Conservation (phyloP, 2,113 vertebrate species). For the Clarias gariepinus region DNA sequence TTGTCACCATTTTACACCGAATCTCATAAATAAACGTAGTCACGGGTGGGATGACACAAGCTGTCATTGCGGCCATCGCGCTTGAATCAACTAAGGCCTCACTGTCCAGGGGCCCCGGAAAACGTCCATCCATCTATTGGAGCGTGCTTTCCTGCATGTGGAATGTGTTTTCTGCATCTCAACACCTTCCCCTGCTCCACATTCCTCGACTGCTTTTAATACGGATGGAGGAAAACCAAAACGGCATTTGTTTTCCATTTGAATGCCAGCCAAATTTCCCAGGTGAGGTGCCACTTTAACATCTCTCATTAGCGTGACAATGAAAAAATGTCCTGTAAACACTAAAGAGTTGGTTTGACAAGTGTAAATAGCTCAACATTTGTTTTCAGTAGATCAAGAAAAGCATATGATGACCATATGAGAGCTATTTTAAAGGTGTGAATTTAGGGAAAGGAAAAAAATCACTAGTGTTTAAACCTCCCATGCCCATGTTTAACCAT, state of each 20-base stretch:
- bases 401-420: not conserved
- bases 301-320: not conserved
- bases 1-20: conserved; percentile 27
- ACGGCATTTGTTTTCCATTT: conserved; percentile 28
- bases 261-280: conserved; percentile 24
- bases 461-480: no score
- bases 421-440: not conserved
- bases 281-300: not conserved
- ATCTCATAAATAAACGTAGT: conserved; percentile 50
- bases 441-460: not conserved
- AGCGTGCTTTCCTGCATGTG: conserved; percentile 32
- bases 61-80: conserved; percentile 48
- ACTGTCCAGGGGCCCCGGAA: conserved; percentile 41
- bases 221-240: conserved; percentile 6
- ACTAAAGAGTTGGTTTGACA: not conserved
- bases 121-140: conserved; percentile 36
- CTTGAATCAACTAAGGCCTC: conserved; percentile 33
- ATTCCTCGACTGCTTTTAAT: conserved; percentile 34
- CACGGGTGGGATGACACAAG: conserved; percentile 51
- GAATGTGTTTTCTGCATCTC: conserved; percentile 46
- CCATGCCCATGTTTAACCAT: not conserved
- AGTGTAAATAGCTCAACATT: no score
- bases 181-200: conserved; percentile 33
- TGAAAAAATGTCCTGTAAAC: not conserved
- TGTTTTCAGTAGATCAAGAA: not conserved